Percentiles rank a stretch among this genome's conserved stretches.
These are phyloP conservation scores for Acleris cristana DNA, from an alignment of 2,888 invertebrate genomes.

Conservation along the genomic window DNA sequence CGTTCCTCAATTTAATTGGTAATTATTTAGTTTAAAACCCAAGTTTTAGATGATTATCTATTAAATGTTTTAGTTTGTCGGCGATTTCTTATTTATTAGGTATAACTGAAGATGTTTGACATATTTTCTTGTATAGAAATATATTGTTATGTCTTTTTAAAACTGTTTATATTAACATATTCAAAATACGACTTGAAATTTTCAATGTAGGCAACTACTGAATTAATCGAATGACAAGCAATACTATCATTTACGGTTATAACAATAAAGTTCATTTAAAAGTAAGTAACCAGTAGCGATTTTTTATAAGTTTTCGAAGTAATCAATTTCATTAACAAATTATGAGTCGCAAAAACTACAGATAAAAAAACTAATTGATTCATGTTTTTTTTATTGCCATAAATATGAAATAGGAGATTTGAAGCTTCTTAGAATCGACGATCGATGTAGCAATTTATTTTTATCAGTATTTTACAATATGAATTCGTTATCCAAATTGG, in stretches of 20 bases:
- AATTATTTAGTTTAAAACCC: constrained; percentile 34
- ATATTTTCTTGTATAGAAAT: constrained; percentile 11
- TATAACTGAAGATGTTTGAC: constrained; percentile 10
- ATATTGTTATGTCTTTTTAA: constrained; percentile 13
- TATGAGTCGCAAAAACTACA: no score
- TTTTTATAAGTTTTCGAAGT: no score
- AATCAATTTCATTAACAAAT: no score
- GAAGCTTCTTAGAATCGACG: no score
- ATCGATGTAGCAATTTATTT: no score
- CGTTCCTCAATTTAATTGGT: constrained; percentile 43
- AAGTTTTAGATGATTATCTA: constrained; percentile 31
- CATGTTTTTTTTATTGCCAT: no score
- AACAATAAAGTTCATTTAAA: neutral
- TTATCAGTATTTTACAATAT: no score
- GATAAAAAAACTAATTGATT: no score
- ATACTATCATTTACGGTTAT: neutral
- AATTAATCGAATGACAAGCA: neutral
- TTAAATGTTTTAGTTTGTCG: constrained; percentile 9
- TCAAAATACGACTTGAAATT: no score
- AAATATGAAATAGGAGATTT: no score
- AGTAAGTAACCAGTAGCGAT: neutral
- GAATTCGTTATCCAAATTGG: no score
- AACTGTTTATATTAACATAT: constrained; percentile 16
- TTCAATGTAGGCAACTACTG: neutral
- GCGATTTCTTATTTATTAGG: constrained; percentile 11